Conservation (phyloP, 37 sponge, comb jelly and placozoan genomes). For the Oscarella lobularis region DNA sequence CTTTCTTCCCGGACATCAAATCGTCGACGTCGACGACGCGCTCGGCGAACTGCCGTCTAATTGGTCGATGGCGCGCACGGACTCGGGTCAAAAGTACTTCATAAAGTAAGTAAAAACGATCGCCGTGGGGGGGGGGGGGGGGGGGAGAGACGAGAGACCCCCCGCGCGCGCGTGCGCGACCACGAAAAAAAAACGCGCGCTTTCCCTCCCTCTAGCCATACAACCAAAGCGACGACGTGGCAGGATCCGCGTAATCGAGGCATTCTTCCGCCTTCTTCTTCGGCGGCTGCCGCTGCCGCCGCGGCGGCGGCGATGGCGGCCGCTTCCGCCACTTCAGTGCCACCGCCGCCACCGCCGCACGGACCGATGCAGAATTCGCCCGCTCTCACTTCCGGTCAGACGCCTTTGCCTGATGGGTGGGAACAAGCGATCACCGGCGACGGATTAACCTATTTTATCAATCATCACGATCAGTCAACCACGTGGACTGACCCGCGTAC, state of each 20-base stretch:
- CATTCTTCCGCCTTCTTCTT: no score
- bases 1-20: not conserved
- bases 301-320: no score
- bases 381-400: not conserved
- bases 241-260: not conserved
- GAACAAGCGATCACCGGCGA: not conserved
- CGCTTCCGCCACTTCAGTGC: no score
- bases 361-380: no score
- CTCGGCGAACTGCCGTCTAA: not conserved
- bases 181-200: not conserved
- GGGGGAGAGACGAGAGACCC: not conserved
- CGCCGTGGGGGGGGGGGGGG: not conserved
- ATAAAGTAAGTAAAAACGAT: not conserved
- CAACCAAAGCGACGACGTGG: not conserved
- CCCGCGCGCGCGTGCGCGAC: not conserved
- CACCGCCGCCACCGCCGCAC: no score
- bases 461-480: not conserved
- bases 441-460: not conserved
- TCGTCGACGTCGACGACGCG: not conserved
- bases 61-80: not conserved
- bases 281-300: no score
- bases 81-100: not conserved
- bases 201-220: not conserved
- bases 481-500: not conserved
- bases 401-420: not conserved